Evolutionary conservation across 2,888 invertebrate species (phyloP).

Genomic region (Lypha dubia): DNA sequence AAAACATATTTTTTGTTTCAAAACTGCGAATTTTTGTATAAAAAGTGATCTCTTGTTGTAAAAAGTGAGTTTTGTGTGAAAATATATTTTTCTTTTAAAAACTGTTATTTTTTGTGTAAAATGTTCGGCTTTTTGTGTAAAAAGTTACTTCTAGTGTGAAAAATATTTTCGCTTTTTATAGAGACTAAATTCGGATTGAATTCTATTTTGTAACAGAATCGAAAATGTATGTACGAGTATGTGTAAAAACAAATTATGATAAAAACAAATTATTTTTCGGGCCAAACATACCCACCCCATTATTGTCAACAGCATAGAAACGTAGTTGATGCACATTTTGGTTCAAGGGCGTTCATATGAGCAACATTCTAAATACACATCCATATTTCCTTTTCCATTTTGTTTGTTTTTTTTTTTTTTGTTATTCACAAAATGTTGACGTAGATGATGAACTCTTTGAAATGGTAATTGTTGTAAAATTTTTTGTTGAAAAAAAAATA

Average conservation of each 20-base stretch:
- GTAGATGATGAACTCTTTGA: constrained; percentile 17
- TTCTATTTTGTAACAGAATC: no score
- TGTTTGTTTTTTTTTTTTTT: constrained; percentile 14
- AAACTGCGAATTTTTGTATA: no score
- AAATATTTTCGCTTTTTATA: no score
- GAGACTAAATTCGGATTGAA: no score
- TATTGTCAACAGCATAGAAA: constrained; percentile 29
- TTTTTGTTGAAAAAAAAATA: constrained; percentile 26
- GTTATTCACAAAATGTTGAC: neutral
- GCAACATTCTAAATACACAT: constrained; percentile 47
- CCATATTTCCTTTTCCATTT: constrained; percentile 32
- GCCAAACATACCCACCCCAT: neutral
- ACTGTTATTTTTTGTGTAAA: neutral
- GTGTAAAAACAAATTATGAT: neutral
- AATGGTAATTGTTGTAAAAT: constrained; percentile 41
- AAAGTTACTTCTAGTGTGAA: neutral
- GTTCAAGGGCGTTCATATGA: constrained; percentile 69
- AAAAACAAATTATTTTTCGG: neutral
- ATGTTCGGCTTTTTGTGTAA: neutral
- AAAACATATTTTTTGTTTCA: neutral
- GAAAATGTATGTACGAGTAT: no score
- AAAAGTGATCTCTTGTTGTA: no score
- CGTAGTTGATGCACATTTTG: constrained; percentile 59
- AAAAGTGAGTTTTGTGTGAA: constrained; percentile 1
- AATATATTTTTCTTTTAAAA: neutral